A percentile compares a stretch with the other conserved stretches of the same genome.
Conservation (phyloP, 2,113 vertebrate species). For the Toxostoma redivivum region DNA sequence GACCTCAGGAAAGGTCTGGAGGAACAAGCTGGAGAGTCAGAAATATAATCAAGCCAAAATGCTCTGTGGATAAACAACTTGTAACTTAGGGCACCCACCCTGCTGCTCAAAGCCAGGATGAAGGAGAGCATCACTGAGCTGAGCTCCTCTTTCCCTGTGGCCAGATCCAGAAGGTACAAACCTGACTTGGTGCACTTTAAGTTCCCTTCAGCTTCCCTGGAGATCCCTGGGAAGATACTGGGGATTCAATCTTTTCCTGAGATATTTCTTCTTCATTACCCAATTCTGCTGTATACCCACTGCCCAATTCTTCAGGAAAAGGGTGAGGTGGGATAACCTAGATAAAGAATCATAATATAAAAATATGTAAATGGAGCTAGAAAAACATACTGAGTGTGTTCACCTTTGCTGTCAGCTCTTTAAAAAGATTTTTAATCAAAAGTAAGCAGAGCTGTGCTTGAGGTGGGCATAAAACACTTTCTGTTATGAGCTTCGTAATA, state of each 20-base stretch:
- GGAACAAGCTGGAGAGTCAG: neutral
- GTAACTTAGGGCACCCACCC: neutral
- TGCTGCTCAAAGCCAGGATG: neutral
- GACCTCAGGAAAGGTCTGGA: neutral
- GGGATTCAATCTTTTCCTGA: neutral
- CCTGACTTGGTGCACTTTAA: neutral
- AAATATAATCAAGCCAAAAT: neutral
- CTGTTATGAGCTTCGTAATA: neutral
- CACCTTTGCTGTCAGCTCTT: neutral
- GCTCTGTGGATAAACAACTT: neutral
- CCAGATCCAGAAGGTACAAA: neutral
- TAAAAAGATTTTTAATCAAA: neutral
- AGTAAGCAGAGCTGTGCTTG: neutral
- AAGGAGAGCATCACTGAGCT: rapidly evolving
- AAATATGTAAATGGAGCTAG: neutral
- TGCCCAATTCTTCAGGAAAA: neutral
- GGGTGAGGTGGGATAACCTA: neutral
- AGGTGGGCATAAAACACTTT: neutral
- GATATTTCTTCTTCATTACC: neutral
- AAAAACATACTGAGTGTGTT: neutral
- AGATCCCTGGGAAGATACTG: neutral
- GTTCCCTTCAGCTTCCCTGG: neutral
- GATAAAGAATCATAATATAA: neutral
- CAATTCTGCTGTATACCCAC: neutral
- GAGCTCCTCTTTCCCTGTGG: neutral